A percentile compares a stretch with the other conserved stretches of the same genome.
phyloP scores from a whole-genome alignment of 2,113 vertebrate genomes.

The Sylvicapra grimmia region DNA sequence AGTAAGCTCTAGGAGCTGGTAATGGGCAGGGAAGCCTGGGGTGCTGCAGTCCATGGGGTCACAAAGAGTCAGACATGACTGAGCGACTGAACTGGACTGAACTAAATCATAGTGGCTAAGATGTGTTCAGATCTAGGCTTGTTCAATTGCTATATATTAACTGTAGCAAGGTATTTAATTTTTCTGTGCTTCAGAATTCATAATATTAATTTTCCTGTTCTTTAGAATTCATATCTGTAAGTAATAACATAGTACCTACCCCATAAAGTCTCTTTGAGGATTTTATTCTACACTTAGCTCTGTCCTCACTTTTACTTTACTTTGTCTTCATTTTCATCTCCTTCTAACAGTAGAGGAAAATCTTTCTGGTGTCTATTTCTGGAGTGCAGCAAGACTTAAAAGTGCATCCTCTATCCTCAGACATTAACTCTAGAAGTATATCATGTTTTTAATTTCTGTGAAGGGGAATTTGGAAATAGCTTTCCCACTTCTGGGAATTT shows the following conservation, averaged over 20 bases:
- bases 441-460: not conserved
- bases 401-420: not conserved
- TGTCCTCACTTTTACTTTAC: not conserved
- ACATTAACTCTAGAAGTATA: not conserved
- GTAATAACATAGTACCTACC: no score
- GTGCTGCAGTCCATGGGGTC: not conserved
- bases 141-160: not conserved
- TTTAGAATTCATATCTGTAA: not conserved
- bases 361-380: not conserved
- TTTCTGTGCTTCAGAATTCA: not conserved
- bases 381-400: not conserved
- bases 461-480: not conserved
- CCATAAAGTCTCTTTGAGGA: not conserved
- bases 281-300: not conserved
- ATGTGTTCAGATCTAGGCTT: not conserved
- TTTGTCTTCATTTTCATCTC: not conserved
- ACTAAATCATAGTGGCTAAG: not conserved
- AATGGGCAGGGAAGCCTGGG: not conserved
- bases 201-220: not conserved
- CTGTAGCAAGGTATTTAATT: not conserved
- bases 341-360: not conserved
- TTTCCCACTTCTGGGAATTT: not conserved
- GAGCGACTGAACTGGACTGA: not conserved
- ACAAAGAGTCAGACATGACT: not conserved
- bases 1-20: not conserved